Percentiles rank a stretch among this genome's conserved stretches.
Evolutionary conservation across 2,888 invertebrate species (phyloP).

Genomic region (Aphodius sticticus): DNA sequence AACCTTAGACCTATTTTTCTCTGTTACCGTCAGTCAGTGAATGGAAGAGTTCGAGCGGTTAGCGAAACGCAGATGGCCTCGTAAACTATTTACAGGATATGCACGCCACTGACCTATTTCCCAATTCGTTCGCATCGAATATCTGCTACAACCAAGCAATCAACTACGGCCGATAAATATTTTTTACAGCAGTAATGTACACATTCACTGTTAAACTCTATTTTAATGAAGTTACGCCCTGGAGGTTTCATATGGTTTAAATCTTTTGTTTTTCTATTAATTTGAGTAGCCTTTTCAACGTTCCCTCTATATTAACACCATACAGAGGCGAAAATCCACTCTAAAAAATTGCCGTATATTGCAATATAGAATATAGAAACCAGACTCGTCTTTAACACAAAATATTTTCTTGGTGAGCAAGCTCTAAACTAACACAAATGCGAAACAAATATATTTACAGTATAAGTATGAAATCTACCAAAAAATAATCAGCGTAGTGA

Average conservation of each 20-base stretch:
- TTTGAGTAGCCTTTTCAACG: neutral
- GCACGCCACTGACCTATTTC: slow-evolving; percentile 4
- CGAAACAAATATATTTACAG: too few relatives aligned
- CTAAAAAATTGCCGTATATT: too few relatives aligned
- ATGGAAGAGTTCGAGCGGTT: neutral
- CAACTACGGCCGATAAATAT: neutral
- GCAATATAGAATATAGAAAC: too few relatives aligned
- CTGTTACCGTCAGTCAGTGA: neutral
- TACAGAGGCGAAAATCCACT: too few relatives aligned
- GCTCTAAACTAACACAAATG: too few relatives aligned
- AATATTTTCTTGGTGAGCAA: too few relatives aligned
- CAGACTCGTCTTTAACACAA: too few relatives aligned
- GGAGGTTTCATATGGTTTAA: neutral
- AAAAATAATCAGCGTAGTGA: too few relatives aligned
- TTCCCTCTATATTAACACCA: too few relatives aligned
- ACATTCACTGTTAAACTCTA: neutral
- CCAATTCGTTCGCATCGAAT: neutral
- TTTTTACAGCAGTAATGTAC: neutral
- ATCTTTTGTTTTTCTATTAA: neutral
- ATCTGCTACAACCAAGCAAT: neutral
- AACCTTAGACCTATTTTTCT: neutral
- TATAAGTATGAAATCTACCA: too few relatives aligned
- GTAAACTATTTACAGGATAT: neutral
- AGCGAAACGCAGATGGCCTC: neutral
- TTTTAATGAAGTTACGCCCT: neutral